These are phyloP conservation scores for Fratercula arctica DNA, from an alignment of 2,797 vertebrate species.

Conservation along the genomic window DNA sequence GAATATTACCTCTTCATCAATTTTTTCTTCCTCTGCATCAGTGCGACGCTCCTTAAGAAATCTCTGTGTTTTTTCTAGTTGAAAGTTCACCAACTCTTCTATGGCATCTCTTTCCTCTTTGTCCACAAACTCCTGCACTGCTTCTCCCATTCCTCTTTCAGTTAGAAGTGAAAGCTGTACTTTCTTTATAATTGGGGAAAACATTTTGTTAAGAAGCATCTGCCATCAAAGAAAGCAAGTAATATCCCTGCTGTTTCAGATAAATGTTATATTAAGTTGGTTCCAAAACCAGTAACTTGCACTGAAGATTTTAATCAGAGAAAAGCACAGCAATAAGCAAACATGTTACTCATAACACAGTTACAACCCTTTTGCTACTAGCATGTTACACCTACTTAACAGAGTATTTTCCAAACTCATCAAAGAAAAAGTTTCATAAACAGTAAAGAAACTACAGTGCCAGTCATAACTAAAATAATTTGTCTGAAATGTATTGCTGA, in stretches of 20 bases:
- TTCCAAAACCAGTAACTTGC: background rate
- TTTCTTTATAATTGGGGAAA: constrained; percentile 77
- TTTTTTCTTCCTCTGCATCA: constrained; percentile 87
- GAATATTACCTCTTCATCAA: constrained; percentile 86
- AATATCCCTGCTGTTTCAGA: background rate
- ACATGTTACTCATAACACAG: background rate
- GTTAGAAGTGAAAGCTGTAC: constrained; percentile 94
- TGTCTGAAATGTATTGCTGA: background rate
- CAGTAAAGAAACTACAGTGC: background rate
- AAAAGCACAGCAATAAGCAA: background rate
- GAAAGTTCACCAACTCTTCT: constrained; percentile 92
- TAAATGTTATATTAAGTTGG: background rate
- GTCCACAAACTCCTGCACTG: constrained; percentile 96
- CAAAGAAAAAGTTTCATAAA: background rate
- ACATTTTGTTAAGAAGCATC: background rate
- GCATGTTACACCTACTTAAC: background rate
- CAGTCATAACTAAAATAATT: background rate
- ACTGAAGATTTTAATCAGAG: background rate
- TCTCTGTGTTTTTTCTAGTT: constrained; percentile 93
- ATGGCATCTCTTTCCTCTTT: constrained; percentile 97
- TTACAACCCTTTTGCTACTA: background rate
- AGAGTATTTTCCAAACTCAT: background rate
- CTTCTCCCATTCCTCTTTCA: constrained; percentile 96
- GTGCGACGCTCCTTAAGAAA: constrained; percentile 88
- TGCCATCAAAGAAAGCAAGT: background rate